Conservation (phyloP, 2,113 vertebrate genomes). For the Lonchura striata region DNA sequence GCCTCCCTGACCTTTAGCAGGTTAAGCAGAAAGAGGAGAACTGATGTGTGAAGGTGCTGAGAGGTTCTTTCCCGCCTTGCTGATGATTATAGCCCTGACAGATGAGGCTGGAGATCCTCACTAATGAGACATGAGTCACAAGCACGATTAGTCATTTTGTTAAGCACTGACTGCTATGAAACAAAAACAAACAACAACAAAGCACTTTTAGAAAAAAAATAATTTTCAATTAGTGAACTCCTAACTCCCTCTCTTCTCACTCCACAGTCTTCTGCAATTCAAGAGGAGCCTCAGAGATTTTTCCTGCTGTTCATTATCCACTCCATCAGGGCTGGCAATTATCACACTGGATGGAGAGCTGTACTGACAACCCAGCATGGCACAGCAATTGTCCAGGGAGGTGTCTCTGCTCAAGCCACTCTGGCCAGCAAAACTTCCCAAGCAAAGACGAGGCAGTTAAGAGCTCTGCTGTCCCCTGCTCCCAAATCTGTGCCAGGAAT, state of each 20-base stretch:
- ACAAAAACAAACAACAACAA: slow-evolving; percentile 29
- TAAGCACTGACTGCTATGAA: background rate
- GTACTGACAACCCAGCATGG: background rate
- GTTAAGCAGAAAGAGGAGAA: background rate
- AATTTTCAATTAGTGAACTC: background rate
- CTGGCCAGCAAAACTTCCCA: background rate
- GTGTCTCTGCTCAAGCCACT: background rate
- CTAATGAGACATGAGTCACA: slow-evolving; percentile 35
- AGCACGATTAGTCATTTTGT: slow-evolving; percentile 9
- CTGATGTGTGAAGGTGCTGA: background rate
- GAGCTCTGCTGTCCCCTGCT: background rate
- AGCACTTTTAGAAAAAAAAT: background rate
- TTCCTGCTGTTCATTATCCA: background rate
- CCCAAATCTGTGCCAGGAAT: background rate
- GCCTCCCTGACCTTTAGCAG: background rate
- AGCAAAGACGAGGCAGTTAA: background rate
- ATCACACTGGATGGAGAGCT: background rate
- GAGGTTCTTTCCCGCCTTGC: background rate
- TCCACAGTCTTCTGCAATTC: background rate
- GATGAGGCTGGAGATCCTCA: background rate
- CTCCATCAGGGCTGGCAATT: background rate
- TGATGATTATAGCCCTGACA: background rate
- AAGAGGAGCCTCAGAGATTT: background rate
- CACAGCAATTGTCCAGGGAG: background rate
- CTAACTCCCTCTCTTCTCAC: background rate